Base-by-base conservation (phyloP, 2,888 invertebrate species). In the Xestia c-nigrum region DNA sequence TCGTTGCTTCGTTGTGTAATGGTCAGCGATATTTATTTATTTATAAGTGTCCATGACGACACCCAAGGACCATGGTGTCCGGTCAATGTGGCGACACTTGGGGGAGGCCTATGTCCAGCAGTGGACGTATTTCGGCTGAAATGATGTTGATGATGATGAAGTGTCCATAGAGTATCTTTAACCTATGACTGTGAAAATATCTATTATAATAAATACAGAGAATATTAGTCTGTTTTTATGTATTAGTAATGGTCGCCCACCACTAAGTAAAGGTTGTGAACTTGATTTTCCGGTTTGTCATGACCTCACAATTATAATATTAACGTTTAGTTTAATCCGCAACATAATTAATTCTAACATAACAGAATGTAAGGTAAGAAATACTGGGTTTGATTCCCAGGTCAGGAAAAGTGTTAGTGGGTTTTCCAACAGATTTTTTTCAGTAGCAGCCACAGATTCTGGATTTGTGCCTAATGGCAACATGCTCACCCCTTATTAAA, bases 201-300 rank as follows among this genome's bases (percentile, higher is more conserved):
- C 57, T 81, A 85, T 69, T 72, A 57, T 72, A 57, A 71, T 63
- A 72, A 64, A 80, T 70, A 68, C 74, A 61, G 16, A 65, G 61
- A 80, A 66, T 73, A 66, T 70, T 50, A 14, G 31, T 68, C 47
- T 76, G 83, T 86, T 78, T 72, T 78, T 83, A 76, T 65, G n/a
- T 63, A 66, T 76, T 80, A 69, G 64, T 74, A 87, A 84, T 75
- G 19, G n/a, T 66, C 84, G 75, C 67, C 67, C 73, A 84, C 78
- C 1, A 14, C 66, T 47, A n/a, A 40, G 14, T 66, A 67, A 72
- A 79, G 66, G 70, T 76, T 79, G 57, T 68, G 74, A 73, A 79
- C 74, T 81, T 72, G 65, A 76, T 80, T 74, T 80, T 74, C 83
- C 78, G 76, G 79, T 79, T 79, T 43, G 24, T 68, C 31, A 61